phyloP scores from a whole-genome alignment of 2,888 invertebrate genomes.

The Morpho helenor region DNA sequence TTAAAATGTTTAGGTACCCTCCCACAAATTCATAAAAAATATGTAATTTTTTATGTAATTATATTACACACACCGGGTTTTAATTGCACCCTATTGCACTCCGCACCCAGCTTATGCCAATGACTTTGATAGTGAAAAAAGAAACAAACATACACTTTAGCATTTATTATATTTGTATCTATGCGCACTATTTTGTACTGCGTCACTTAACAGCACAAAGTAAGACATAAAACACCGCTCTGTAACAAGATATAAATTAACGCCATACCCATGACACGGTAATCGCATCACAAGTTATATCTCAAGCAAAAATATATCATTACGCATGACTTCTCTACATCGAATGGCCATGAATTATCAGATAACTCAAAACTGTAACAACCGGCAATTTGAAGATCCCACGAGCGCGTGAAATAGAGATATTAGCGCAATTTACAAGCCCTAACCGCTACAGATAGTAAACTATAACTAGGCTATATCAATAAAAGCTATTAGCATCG shows the following conservation, averaged over 20 bases:
- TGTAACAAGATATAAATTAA: slow-evolving; percentile 3
- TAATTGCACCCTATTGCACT: too few relatives aligned
- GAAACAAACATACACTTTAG: too few relatives aligned
- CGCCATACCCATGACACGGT: slow-evolving; percentile 1
- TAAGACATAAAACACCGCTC: background rate
- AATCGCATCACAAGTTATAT: slow-evolving; percentile 10
- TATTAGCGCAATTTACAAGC: slow-evolving; percentile 63
- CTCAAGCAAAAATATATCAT: slow-evolving; percentile 23
- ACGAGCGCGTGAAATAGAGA: slow-evolving; percentile 56
- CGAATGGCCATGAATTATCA: slow-evolving; percentile 46
- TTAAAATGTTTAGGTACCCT: too few relatives aligned
- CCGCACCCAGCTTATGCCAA: too few relatives aligned
- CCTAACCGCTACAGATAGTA: slow-evolving; percentile 50
- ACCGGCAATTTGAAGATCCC: slow-evolving; percentile 57
- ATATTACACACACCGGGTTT: too few relatives aligned
- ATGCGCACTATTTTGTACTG: too few relatives aligned
- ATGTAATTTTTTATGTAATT: too few relatives aligned
- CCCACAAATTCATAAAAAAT: too few relatives aligned
- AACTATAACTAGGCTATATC: slow-evolving; percentile 70
- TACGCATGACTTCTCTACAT: slow-evolving; percentile 26
- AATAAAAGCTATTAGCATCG: slow-evolving; percentile 75
- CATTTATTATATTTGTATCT: too few relatives aligned
- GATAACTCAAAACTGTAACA: slow-evolving; percentile 62
- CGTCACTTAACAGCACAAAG: too few relatives aligned
- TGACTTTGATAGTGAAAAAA: too few relatives aligned